phyloP scores from a whole-genome alignment of 2,113 vertebrate species.

The Cavia porcellus region DNA sequence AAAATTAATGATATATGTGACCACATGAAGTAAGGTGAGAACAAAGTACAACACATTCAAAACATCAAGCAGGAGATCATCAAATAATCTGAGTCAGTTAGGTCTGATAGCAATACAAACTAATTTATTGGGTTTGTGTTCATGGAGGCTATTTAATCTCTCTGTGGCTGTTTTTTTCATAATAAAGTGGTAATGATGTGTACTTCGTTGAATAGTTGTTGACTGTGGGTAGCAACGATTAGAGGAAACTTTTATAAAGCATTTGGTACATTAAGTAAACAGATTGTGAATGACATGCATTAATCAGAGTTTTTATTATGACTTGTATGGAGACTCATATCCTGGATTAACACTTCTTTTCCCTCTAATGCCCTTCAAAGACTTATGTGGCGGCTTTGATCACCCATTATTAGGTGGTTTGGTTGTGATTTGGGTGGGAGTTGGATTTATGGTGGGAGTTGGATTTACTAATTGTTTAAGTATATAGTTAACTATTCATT shows the following conservation, averaged over 20 bases:
- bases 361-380: slow-evolving; percentile 64
- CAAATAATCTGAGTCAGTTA: slow-evolving; percentile 29
- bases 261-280: slow-evolving; percentile 57
- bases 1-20: slow-evolving; percentile 29
- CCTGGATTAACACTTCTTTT: slow-evolving; percentile 58
- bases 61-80: slow-evolving; percentile 28
- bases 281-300: slow-evolving; percentile 40
- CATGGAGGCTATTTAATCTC: slow-evolving; percentile 20
- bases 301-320: slow-evolving; percentile 56
- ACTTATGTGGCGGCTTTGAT: slow-evolving; percentile 56
- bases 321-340: slow-evolving; percentile 51
- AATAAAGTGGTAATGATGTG: slow-evolving; percentile 60
- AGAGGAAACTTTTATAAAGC: slow-evolving; percentile 58
- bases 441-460: background rate
- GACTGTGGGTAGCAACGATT: slow-evolving; percentile 43
- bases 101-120: slow-evolving; percentile 23
- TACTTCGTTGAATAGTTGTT: slow-evolving; percentile 39
- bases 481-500: background rate
- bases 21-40: background rate
- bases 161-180: slow-evolving; percentile 15
- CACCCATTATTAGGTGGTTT: slow-evolving; percentile 37
- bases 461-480: background rate
- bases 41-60: slow-evolving; percentile 40
- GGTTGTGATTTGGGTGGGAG: slow-evolving; percentile 18
- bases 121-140: slow-evolving; percentile 37